A percentile compares a stretch with the other conserved stretches of the same genome.
phyloP scores from a whole-genome alignment of 2,113 vertebrate species.

The Bubo blakistoni region DNA sequence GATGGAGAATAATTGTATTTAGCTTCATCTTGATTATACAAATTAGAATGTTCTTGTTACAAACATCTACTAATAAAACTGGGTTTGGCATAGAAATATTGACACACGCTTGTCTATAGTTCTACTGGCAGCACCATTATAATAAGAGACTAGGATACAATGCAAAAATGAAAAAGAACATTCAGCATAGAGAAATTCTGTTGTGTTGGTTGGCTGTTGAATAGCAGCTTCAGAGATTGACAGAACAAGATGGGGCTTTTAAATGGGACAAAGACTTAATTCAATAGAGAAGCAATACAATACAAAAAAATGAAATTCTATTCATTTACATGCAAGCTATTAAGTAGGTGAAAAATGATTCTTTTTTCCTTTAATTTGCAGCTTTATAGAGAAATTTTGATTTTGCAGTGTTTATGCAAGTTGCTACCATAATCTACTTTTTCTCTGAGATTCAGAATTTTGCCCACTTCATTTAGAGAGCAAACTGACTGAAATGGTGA shows the following conservation, averaged over 20 bases:
- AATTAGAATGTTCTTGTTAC: constrained; percentile 37
- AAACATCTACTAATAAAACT: constrained; percentile 49
- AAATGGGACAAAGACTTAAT: constrained; percentile 65
- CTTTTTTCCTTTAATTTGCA: constrained; percentile 40
- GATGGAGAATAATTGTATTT: constrained; percentile 8
- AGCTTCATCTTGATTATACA: constrained; percentile 39
- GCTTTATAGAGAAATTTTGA: constrained; percentile 4
- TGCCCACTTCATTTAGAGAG: constrained; percentile 1
- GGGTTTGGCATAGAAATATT: constrained; percentile 33
- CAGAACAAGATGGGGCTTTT: constrained; percentile 63
- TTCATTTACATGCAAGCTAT: constrained; percentile 54
- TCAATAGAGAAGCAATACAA: constrained; percentile 64
- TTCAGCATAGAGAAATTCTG: constrained; percentile 1
- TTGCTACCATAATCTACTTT: constrained; percentile 15
- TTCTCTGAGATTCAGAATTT: constrained; percentile 36
- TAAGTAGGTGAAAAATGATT: constrained; percentile 48
- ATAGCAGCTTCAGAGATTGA: constrained; percentile 58
- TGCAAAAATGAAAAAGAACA: constrained; percentile 35
- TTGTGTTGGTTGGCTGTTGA: constrained; percentile 42
- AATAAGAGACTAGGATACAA: constrained; percentile 31
- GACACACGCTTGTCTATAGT: constrained; percentile 26
- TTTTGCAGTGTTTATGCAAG: constrained; percentile 22
- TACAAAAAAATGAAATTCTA: constrained; percentile 56
- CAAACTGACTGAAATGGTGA: not conserved
- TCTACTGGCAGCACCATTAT: constrained; percentile 7